Base-by-base conservation (phyloP, 2,113 vertebrate genomes). In the Balaeniceps rex region DNA sequence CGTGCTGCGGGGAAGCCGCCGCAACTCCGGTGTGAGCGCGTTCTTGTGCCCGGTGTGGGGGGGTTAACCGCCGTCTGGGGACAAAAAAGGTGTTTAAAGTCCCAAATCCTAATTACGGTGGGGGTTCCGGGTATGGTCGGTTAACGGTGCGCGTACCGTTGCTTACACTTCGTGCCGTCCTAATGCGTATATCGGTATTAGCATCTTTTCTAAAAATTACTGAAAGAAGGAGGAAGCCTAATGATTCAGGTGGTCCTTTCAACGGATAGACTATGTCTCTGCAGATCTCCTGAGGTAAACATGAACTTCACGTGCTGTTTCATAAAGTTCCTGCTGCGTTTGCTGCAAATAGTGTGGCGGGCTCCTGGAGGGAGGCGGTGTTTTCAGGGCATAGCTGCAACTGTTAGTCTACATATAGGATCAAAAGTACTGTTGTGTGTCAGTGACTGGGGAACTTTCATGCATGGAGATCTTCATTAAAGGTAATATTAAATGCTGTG, bases 381-480 rank as follows among this genome's bases (percentile, higher is more conserved):
- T 23, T 57, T 55, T 46, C 25, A 3, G 91, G 65, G 51, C 7
- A 1, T 23, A 42, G 82, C 82, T 51, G 83, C 33, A 10, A 12
- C 46, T 12, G 4, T 52, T 29, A 2, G 5, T 4, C 19, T 10
- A 42, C 33, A 0, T 33, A 4, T 5, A 21, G 52, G 51, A 25
- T 64, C n/a, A 10, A 10, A 81, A 63, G 34, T 28, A 6, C 22
- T 36, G 26, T 3, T 18, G 15, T 18, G 5, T 25, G 34, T 29
- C 33, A 8, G 42, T 7, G n/a, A 19, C 0, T 4, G 36, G 34
- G 68, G 31, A 40, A 5, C 26, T 76, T 76, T 6, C 1, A 4
- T 4, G n/a, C 2, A 4, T 0, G 0, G 38, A 63, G 42, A 9
- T 19, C 29, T 82, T 89, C 8, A 0, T n/a, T 22, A 31, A 83